Evolutionary conservation across 2,888 invertebrate genomes (phyloP), one percentile per base, ranked within the genome.

Genomic region (Penaeus monodon): DNA sequence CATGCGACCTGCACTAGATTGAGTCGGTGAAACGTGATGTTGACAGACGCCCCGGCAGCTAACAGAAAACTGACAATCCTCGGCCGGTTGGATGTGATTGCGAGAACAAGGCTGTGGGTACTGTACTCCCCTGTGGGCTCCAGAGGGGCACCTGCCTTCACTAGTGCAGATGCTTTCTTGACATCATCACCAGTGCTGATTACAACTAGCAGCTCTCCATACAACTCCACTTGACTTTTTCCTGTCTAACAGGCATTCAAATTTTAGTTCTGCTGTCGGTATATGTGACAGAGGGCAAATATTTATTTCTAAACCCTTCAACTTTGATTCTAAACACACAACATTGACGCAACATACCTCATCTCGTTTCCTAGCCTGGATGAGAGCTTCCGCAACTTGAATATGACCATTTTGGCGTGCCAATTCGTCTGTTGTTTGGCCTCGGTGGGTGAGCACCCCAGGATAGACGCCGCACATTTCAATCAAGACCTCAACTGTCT

Each of bases 101-200:
- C 81, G 27, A 82, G 70, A 8, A 73, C 22, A 4, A 82, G 29
- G 29, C 70, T 57, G 24, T 82, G 81, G 24, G 29, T 73, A 7
- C 70, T 24, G 27, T 57, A 63, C n/a, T 82, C 49, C 4, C 70
- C 81, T 8, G 29, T 49, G 29, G 81, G 49, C 73, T 82, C 81
- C 27, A 82, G 57, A 27, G 81, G 81, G 27, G 81, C 49, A 2
- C 81, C 81, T 20, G 14, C 22, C 6, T n/a, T 20, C 57, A 82
- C 20, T 29, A 82, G 29, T 8, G 8, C 7, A 17, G 57, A 73
- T 22, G 81, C 81, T 22, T 33, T 49, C 20, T 33, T 27, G 29
- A 82, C 81, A 73, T 82, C 63, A 73, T 82, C 81, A 29, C 81
- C 73, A 2, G 49, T 49, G 57, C 81, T 29, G 24, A 82, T 82